Conservation (phyloP, 2,113 vertebrate genomes). For the Nothoprocta perdicaria region DNA sequence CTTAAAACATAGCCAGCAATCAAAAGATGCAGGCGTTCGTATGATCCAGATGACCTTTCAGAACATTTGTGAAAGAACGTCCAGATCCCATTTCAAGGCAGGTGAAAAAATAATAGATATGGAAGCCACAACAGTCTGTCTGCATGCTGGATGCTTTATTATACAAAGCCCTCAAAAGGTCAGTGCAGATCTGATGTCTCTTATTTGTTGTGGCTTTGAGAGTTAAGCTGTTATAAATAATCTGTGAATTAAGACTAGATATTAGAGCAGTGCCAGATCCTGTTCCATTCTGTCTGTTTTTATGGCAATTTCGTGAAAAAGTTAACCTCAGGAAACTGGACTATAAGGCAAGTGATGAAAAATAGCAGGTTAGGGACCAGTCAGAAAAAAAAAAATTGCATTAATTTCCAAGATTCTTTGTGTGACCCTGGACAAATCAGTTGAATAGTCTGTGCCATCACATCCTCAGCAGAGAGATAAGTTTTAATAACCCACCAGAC, state of each 20-base stretch:
- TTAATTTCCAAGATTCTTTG: background rate
- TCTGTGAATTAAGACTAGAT: background rate
- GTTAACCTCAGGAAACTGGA: background rate
- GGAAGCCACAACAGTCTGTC: background rate
- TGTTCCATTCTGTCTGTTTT: background rate
- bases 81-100: background rate
- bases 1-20: background rate
- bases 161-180: background rate
- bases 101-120: background rate
- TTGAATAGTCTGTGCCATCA: background rate
- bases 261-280: background rate
- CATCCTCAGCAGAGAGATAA: background rate
- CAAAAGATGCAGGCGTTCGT: background rate
- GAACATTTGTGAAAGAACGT: background rate
- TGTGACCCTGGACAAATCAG: background rate
- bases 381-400: background rate
- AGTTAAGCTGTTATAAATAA: background rate
- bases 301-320: background rate
- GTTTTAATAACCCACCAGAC: background rate
- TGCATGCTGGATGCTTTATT: background rate
- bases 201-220: slow-evolving; percentile 13
- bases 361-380: background rate
- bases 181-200: background rate
- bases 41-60: background rate
- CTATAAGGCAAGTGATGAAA: background rate